Base-by-base conservation (phyloP, 1,140 invertebrate genomes). In the Elymnias hypermnestra region DNA sequence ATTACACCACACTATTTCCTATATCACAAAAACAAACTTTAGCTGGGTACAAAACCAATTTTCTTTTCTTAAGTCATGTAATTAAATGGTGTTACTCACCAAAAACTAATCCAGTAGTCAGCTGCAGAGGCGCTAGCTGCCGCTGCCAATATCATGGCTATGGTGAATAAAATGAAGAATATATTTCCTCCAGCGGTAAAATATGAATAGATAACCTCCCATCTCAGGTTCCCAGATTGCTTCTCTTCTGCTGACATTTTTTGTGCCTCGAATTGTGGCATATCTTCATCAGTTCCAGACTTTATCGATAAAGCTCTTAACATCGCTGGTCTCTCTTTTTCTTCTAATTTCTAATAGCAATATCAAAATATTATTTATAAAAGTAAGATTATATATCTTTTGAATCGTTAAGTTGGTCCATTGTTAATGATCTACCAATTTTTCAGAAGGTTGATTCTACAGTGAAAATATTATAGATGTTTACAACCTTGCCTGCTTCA, bases 61-160 rank as follows among this genome's bases (percentile, higher is more conserved):
- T n/a, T n/a, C n/a, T n/a, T n/a, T n/a, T n/a, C n/a, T n/a, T n/a
- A n/a, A n/a, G n/a, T n/a, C n/a, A n/a, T n/a, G n/a, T n/a, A n/a
- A n/a, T n/a, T n/a, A n/a, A n/a, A n/a, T n/a, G n/a, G n/a, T n/a
- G n/a, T 26, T 2, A n/a, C 41, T 68, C 68, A 88, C 94, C 93
- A 94, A 42, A 88, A 89, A 13, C 91, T 90, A 0, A 94, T 73
- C 92, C 92, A 94, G 58, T 90, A 93, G 73, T 95, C 93, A 17
- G 87, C 88, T 0, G 85, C 86, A 23, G 87, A 90, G 5, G 83
- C 88, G 3, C 74, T 64, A 1, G 76, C 63, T 19, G 90, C 87
- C 3, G 89, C 83, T 3, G 89, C 36, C 12, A 89, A 10, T 65
- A 72, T 49, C 81, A 82, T n/a, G 74, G 83, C 7, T 2, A 89